Conservation (phyloP, 1,140 invertebrate genomes). For the Bombus huntii region DNA sequence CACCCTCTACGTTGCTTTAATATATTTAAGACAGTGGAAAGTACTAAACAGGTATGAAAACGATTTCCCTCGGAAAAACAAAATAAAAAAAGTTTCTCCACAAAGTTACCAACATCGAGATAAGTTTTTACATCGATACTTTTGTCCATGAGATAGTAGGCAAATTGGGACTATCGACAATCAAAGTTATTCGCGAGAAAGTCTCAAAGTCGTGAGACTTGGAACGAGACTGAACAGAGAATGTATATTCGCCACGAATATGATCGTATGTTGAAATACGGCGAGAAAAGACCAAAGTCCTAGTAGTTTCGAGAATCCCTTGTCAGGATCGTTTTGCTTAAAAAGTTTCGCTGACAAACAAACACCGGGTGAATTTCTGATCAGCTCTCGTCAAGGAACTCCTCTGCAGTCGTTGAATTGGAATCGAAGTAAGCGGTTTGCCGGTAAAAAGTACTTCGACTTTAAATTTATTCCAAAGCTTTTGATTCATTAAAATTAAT, state of each 20-base stretch:
- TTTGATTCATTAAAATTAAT: neutral
- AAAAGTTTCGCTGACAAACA: constrained; percentile 6
- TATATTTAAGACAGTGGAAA: neutral
- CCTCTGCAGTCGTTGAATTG: neutral
- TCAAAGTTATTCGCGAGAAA: neutral
- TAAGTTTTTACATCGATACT: neutral
- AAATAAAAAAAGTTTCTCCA: neutral
- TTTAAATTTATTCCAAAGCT: neutral
- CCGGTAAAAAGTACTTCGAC: neutral
- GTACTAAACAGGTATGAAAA: neutral
- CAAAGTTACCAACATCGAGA: neutral
- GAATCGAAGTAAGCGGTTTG: neutral
- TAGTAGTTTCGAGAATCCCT: neutral
- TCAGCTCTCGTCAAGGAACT: neutral
- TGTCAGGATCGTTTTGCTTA: neutral
- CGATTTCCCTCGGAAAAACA: too few relatives aligned
- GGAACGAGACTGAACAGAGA: neutral
- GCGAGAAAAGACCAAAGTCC: neutral
- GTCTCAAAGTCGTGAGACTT: neutral
- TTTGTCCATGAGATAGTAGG: neutral
- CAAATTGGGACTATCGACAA: neutral
- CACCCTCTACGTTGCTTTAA: neutral
- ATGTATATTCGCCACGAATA: neutral
- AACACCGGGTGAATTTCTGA: neutral
- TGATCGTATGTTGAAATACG: neutral